Evolutionary conservation across 1,140 invertebrate genomes (phyloP).

Genomic region (Ylistrum balloti): DNA sequence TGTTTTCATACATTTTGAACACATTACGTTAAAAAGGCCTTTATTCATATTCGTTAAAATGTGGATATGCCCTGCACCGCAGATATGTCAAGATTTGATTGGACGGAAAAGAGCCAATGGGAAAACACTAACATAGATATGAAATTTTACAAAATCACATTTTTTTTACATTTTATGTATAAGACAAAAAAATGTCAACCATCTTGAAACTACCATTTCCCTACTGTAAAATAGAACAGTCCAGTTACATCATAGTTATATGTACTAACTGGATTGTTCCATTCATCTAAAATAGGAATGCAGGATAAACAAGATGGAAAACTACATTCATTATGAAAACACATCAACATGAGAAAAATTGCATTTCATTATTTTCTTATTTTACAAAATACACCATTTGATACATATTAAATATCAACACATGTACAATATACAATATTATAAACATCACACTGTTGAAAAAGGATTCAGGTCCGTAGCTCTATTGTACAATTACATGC

Average conservation of each 20-base stretch:
- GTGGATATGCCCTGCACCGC: constrained; percentile 36
- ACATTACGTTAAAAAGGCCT: constrained; percentile 34
- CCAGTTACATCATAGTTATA: not conserved
- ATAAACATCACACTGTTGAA: constrained; percentile 31
- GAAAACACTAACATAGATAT: constrained; percentile 39
- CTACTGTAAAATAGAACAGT: constrained; percentile 21
- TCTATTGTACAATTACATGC: constrained; percentile 10
- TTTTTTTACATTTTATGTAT: constrained; percentile 40
- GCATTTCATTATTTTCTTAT: constrained; percentile 36
- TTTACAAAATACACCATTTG: constrained; percentile 40
- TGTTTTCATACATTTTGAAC: constrained; percentile 12
- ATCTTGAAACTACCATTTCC: constrained; percentile 39
- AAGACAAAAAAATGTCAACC: constrained; percentile 25
- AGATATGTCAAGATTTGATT: constrained; percentile 31
- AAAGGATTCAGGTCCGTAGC: not conserved
- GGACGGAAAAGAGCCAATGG: constrained; percentile 37
- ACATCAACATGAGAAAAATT: constrained; percentile 35
- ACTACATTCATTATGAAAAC: constrained; percentile 35
- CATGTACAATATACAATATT: constrained; percentile 40
- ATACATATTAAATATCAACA: constrained; percentile 36
- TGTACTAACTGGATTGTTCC: not conserved
- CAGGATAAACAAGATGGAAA: constrained; percentile 34
- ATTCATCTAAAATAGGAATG: not conserved
- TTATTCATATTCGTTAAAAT: constrained; percentile 35
- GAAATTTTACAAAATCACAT: constrained; percentile 36